These are phyloP conservation scores for Drosophila sulfurigaster DNA, from an alignment of 1,140 invertebrate species.

Conservation along the genomic window DNA sequence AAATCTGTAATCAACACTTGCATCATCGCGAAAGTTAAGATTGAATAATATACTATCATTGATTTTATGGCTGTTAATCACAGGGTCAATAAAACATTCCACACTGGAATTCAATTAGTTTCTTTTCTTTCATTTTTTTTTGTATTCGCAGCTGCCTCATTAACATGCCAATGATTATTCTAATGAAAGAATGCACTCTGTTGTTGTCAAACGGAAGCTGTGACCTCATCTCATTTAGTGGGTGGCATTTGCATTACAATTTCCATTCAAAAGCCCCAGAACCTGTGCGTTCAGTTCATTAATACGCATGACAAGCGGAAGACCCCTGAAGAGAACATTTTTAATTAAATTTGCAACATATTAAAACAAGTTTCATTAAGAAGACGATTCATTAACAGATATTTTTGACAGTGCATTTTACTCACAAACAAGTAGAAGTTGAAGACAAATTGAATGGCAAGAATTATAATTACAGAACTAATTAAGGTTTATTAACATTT, in stretches of 20 bases:
- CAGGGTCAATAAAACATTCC: conserved; percentile 16
- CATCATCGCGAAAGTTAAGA: background rate
- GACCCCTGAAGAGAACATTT: background rate
- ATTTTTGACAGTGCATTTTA: background rate
- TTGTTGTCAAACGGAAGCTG: conserved; percentile 22
- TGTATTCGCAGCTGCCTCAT: conserved; percentile 19
- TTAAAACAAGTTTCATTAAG: background rate
- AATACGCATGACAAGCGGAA: conserved; percentile 6
- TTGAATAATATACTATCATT: background rate
- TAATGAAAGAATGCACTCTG: conserved; percentile 59
- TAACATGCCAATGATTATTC: conserved; percentile 46
- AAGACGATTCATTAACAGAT: background rate
- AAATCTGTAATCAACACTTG: background rate
- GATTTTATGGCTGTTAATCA: conserved; percentile 3
- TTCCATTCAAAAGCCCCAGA: conserved; percentile 3
- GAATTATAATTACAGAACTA: too few relatives aligned
- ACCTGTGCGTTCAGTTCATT: conserved; percentile 5
- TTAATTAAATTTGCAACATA: conserved; percentile 1
- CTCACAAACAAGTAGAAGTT: background rate
- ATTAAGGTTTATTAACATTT: too few relatives aligned
- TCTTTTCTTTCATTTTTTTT: too few relatives aligned
- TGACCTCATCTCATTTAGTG: conserved; percentile 38
- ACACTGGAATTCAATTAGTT: conserved; percentile 17
- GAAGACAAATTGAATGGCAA: background rate
- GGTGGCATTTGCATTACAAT: conserved; percentile 30